Percentiles rank a stretch among this genome's conserved stretches.
phyloP scores from a whole-genome alignment of 1,140 invertebrate genomes.

The Brachionus paranguensis region DNA sequence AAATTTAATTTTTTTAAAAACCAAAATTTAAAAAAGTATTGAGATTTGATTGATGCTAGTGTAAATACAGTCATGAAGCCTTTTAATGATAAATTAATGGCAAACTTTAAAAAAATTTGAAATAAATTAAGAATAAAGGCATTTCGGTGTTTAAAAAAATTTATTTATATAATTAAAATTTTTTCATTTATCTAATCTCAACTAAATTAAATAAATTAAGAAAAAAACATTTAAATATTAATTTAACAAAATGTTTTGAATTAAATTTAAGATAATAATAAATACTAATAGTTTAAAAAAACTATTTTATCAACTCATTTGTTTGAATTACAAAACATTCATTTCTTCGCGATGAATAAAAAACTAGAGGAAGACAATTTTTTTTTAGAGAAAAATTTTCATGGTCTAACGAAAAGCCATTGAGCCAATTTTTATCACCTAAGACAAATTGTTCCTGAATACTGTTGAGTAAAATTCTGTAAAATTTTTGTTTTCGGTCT shows the following conservation, averaged over 20 bases:
- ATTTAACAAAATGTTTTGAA: too few species aligned
- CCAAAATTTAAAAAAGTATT: too few species aligned
- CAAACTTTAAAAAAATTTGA: too few species aligned
- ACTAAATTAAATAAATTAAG: too few species aligned
- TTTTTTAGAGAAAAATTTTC: not conserved
- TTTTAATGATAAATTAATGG: too few species aligned
- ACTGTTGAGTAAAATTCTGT: not conserved
- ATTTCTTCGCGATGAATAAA: slow-evolving; percentile 6
- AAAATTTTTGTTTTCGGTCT: not conserved
- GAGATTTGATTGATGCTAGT: too few species aligned
- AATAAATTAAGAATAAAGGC: not conserved
- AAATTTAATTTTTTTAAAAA: too few species aligned
- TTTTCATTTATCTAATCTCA: not conserved
- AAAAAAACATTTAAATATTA: too few species aligned
- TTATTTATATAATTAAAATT: too few species aligned
- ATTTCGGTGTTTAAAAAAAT: too few species aligned
- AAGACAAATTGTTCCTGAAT: not conserved
- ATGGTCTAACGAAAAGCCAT: not conserved
- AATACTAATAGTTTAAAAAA: not conserved
- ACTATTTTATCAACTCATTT: not conserved
- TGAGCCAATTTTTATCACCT: not conserved
- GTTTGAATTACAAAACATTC: not conserved
- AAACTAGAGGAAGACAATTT: not conserved
- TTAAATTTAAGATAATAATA: not conserved
- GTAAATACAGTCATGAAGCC: too few species aligned